Conservation (phyloP, 2,113 vertebrate species). For the Cyprinus carpio region DNA sequence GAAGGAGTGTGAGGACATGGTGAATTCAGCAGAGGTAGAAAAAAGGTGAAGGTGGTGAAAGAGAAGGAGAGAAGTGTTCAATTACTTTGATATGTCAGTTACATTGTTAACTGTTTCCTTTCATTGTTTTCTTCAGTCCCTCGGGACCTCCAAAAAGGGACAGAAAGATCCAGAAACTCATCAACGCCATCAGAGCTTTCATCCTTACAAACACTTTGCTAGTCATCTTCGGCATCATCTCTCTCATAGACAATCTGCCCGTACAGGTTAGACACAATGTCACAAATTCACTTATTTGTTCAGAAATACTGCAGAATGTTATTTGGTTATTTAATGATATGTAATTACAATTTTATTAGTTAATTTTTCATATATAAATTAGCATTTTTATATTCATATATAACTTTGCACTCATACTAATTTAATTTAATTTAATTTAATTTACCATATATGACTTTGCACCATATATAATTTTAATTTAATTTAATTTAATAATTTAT, state of each 20-base stretch:
- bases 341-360: background rate
- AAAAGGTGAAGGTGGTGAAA: constrained; percentile 46
- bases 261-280: constrained; percentile 75
- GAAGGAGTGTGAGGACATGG: constrained; percentile 68
- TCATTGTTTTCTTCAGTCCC: constrained; percentile 49
- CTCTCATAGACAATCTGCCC: constrained; percentile 78
- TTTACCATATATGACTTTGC: too few species aligned
- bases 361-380: background rate
- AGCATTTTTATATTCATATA: background rate
- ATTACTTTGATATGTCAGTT: background rate
- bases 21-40: constrained; percentile 31
- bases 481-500: too few species aligned
- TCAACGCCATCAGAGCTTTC: constrained; percentile 83
- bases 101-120: background rate
- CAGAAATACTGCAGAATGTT: background rate
- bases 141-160: constrained; percentile 67
- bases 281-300: background rate
- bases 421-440: too few species aligned
- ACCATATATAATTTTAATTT: too few species aligned
- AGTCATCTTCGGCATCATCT: constrained; percentile 80
- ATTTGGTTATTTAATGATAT: background rate
- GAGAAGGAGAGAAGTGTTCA: background rate
- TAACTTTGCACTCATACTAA: background rate
- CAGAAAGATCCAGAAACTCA: constrained; percentile 83
- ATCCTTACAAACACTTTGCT: constrained; percentile 82